phyloP scores from a whole-genome alignment of 2,797 vertebrate genomes.

The Acestrorhynchus altus region DNA sequence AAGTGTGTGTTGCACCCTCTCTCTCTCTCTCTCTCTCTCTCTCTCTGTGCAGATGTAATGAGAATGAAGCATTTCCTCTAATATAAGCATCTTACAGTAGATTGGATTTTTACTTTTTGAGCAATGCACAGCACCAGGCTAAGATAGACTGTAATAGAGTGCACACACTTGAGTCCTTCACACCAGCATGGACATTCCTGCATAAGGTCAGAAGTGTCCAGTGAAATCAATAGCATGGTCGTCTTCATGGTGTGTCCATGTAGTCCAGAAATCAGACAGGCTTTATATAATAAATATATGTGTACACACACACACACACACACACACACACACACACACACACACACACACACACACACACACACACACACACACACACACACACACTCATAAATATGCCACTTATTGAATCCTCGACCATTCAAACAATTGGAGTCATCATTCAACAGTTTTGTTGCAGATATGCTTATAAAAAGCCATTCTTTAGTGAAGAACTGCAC shows the following conservation, averaged over 20 bases:
- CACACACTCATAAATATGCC: no score
- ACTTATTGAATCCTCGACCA: no score
- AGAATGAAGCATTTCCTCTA: conserved; percentile 12
- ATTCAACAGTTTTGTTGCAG: no score
- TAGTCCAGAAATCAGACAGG: neutral
- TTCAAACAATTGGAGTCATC: no score
- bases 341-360: neutral
- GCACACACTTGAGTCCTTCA: neutral
- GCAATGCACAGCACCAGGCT: conserved; percentile 1
- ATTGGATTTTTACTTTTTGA: conserved; percentile 12
- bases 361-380: no score
- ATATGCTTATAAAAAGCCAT: no score
- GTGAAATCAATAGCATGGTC: neutral
- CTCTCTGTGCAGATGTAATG: conserved; percentile 21
- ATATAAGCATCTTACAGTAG: conserved; percentile 21
- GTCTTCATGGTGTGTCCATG: neutral
- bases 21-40: neutral
- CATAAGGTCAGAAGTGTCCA: no score
- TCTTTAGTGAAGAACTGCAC: no score
- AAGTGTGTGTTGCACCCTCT: conserved; percentile 35
- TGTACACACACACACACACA: no score
- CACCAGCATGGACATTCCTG: neutral
- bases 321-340: neutral
- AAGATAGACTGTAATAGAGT: neutral
- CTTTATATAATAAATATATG: no score